Conservation (phyloP, 2,888 invertebrate species). For the Marronus borbonicus region DNA sequence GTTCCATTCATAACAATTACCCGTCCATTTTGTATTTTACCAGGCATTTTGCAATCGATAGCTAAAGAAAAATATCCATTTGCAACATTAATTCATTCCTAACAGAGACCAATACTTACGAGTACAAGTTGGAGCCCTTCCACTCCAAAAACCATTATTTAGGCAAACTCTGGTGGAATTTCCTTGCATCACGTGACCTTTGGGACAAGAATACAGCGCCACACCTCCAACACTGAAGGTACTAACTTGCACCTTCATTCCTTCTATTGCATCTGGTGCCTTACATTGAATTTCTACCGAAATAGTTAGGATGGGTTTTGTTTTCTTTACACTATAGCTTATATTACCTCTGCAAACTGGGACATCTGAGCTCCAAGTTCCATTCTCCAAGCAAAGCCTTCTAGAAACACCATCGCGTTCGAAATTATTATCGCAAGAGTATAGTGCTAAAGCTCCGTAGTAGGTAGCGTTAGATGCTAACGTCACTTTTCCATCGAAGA, state of each 20-base stretch:
- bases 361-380: slow-evolving; percentile 90
- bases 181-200: slow-evolving; percentile 85
- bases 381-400: slow-evolving; percentile 88
- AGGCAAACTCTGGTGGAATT: slow-evolving; percentile 85
- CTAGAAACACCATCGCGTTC: slow-evolving; percentile 88
- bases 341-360: slow-evolving; percentile 85
- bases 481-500: slow-evolving; percentile 83
- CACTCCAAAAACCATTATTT: slow-evolving; percentile 87
- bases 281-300: slow-evolving; percentile 83
- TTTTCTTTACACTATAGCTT: too few species aligned
- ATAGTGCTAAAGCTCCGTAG: slow-evolving; percentile 88
- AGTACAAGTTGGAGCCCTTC: slow-evolving; percentile 76
- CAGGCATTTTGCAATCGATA: slow-evolving; percentile 87
- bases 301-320: slow-evolving; percentile 12
- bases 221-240: slow-evolving; percentile 85
- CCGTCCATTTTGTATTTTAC: slow-evolving; percentile 86
- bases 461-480: slow-evolving; percentile 91
- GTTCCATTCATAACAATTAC: slow-evolving; percentile 90
- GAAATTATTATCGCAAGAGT: slow-evolving; percentile 87
- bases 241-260: slow-evolving; percentile 74
- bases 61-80: slow-evolving; percentile 72
- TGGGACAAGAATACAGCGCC: slow-evolving; percentile 87
- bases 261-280: slow-evolving; percentile 78
- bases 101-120: slow-evolving; percentile 74
- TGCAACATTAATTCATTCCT: too few species aligned